Evolutionary conservation across 2,888 invertebrate species (phyloP).

Genomic region (Caenorhabditis uteleia): DNA sequence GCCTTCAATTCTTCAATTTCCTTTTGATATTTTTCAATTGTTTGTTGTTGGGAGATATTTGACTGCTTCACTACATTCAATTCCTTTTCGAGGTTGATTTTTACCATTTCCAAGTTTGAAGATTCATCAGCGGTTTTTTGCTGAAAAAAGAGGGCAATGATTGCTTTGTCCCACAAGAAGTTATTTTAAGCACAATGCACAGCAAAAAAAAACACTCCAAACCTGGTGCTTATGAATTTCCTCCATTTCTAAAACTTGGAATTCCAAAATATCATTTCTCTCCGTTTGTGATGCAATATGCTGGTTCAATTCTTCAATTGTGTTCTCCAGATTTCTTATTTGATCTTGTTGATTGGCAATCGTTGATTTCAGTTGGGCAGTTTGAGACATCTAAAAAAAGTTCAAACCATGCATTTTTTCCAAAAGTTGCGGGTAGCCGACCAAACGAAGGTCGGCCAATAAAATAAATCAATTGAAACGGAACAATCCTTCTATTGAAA

Average conservation of each 20-base stretch:
- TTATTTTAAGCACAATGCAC: too few species aligned
- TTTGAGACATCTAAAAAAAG: slow-evolving; percentile 46
- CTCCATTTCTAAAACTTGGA: slow-evolving; percentile 62
- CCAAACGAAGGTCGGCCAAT: neutral
- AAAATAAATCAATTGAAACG: too few species aligned
- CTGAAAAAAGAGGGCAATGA: too few species aligned
- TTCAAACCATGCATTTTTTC: neutral
- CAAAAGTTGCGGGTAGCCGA: neutral
- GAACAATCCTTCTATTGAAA: too few species aligned
- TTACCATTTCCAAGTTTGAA: too few species aligned
- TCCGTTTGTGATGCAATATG: slow-evolving; percentile 44
- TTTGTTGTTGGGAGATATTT: too few species aligned
- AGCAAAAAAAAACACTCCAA: slow-evolving; percentile 11
- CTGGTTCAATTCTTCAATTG: slow-evolving; percentile 39
- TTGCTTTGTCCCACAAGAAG: too few species aligned
- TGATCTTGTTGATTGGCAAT: slow-evolving; percentile 43
- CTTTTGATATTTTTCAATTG: too few species aligned
- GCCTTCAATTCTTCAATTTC: slow-evolving; percentile 18
- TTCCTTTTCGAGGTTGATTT: too few species aligned
- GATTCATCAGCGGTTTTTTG: too few species aligned
- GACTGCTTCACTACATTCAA: too few species aligned
- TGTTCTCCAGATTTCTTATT: slow-evolving; percentile 39
- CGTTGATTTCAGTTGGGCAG: slow-evolving; percentile 45
- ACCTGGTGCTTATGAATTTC: slow-evolving; percentile 36
- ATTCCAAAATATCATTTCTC: slow-evolving; percentile 65